These are phyloP conservation scores for Mesoclemmys tuberculata DNA, from an alignment of 2,113 vertebrate genomes.

Conservation along the genomic window DNA sequence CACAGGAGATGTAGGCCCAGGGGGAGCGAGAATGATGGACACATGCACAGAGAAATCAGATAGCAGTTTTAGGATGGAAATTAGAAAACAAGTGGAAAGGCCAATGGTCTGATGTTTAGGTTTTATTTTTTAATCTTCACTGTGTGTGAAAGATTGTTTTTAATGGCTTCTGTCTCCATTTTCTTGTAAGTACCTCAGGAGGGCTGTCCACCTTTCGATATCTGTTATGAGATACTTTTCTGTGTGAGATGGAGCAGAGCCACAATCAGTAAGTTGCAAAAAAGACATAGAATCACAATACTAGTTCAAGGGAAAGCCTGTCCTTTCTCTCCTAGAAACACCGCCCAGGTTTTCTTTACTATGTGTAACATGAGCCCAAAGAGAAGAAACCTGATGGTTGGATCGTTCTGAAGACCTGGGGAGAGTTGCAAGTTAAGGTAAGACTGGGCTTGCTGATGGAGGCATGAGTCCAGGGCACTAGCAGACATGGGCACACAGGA, in stretches of 20 bases:
- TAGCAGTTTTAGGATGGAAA: neutral
- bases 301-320: neutral
- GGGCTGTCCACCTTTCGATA: neutral
- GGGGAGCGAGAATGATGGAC: neutral
- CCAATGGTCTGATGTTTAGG: slow-evolving; percentile 6
- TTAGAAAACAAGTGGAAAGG: neutral
- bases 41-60: neutral
- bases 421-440: slow-evolving; percentile 19
- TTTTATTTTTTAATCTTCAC: slow-evolving; percentile 26
- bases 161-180: slow-evolving; percentile 21
- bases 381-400: neutral
- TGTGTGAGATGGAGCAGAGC: neutral
- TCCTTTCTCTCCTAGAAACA: slow-evolving; percentile 22
- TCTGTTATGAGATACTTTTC: slow-evolving; percentile 36
- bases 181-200: slow-evolving; percentile 34
- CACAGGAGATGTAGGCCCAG: neutral
- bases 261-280: neutral
- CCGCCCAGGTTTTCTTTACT: neutral
- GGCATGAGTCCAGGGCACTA: slow-evolving; percentile 39
- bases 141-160: neutral
- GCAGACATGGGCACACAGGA: slow-evolving; percentile 47
- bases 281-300: neutral
- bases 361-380: slow-evolving; percentile 5
- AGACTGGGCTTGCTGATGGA: slow-evolving; percentile 34
- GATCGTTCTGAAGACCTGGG: slow-evolving; percentile 6